Conservation (phyloP, 2,797 vertebrate species). For the Coendou prehensilis region DNA sequence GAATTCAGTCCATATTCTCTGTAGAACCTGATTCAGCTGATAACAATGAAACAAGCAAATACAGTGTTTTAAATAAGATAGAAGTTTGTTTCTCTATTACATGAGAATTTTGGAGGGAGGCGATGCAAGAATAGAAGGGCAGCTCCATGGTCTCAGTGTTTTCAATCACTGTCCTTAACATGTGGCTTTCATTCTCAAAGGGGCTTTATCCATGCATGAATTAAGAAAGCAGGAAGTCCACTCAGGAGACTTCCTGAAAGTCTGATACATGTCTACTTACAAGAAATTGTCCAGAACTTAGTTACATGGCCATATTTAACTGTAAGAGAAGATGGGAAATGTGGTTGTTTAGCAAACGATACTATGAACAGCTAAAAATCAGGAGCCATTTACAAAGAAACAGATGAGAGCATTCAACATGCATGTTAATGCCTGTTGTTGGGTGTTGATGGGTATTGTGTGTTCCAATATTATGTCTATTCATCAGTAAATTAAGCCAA, state of each 20-base stretch:
- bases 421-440: not conserved
- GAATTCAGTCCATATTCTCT: not conserved
- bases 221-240: not conserved
- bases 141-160: not conserved
- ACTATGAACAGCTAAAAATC: not conserved
- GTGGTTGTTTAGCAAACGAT: not conserved
- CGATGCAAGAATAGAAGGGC: not conserved
- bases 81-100: not conserved
- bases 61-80: not conserved
- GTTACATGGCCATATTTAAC: not conserved
- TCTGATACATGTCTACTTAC: not conserved
- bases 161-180: not conserved
- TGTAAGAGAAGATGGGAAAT: not conserved
- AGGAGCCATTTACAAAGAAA: not conserved
- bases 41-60: not conserved
- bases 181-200: slow-evolving; percentile 34
- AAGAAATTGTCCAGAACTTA: slow-evolving; percentile 46
- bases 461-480: not conserved
- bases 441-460: not conserved
- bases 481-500: slow-evolving; percentile 7
- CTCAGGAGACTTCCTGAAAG: slow-evolving; percentile 46
- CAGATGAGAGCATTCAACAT: not conserved
- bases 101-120: not conserved
- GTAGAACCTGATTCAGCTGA: not conserved
- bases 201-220: not conserved